Percentiles rank a stretch among this genome's conserved stretches.
Evolutionary conservation across 2,888 invertebrate species (phyloP).

Genomic region (Nysson spinosus): DNA sequence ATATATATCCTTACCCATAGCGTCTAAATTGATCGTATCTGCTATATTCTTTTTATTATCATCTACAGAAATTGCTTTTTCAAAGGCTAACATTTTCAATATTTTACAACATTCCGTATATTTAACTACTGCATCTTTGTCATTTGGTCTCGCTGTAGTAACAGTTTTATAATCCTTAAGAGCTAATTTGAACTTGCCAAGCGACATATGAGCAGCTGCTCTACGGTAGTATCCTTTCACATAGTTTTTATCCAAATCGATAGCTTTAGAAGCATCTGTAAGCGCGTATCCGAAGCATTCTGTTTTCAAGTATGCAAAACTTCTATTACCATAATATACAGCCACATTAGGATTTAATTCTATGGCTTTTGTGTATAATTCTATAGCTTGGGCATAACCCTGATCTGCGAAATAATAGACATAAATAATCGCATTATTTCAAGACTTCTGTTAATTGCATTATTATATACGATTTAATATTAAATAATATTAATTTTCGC

Average conservation of each 20-base stretch:
- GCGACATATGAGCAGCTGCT: constrained; percentile 97
- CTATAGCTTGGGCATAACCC: constrained; percentile 93
- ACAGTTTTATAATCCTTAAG: constrained; percentile 98
- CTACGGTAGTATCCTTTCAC: constrained; percentile 98
- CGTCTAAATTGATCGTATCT: constrained; percentile 92
- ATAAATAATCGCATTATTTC: neutral
- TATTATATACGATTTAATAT: neutral
- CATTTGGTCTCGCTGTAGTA: constrained; percentile 93
- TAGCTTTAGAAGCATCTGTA: constrained; percentile 93
- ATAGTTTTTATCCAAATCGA: constrained; percentile 92
- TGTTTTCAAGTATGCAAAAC: constrained; percentile 94
- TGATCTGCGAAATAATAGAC: constrained; percentile 84
- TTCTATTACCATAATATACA: constrained; percentile 95
- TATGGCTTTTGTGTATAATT: constrained; percentile 92
- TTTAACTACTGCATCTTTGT: constrained; percentile 95
- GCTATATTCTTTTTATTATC: constrained; percentile 91
- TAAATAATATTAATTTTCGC: too few species aligned
- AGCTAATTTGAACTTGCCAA: constrained; percentile 98
- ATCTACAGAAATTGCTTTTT: constrained; percentile 97
- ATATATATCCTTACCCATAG: constrained; percentile 87
- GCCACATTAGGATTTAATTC: constrained; percentile 90
- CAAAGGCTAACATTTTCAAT: constrained; percentile 95
- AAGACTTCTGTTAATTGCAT: neutral
- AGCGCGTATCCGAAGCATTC: constrained; percentile 98
- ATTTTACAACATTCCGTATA: constrained; percentile 97